Conservation (phyloP, 1,140 invertebrate species). For the Cotesia chilonis region DNA sequence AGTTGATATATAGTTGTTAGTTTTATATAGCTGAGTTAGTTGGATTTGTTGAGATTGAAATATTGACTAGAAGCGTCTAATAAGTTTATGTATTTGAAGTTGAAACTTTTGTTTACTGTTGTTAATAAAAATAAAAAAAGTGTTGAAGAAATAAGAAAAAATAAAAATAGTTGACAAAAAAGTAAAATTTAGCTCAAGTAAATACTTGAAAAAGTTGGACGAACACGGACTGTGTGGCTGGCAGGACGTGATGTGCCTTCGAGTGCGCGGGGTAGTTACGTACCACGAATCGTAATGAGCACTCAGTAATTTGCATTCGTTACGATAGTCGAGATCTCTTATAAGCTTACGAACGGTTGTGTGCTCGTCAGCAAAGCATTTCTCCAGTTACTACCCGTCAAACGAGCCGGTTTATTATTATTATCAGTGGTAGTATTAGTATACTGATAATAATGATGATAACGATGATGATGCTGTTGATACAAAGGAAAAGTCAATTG, state of each 20-base stretch:
- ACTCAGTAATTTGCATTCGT: slow-evolving; percentile 39
- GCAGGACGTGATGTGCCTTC: slow-evolving; percentile 23
- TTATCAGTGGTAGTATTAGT: neutral
- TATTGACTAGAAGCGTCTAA: too few species aligned
- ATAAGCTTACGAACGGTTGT: slow-evolving; percentile 11
- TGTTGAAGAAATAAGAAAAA: neutral
- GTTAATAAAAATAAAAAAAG: too few species aligned
- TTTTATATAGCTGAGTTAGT: too few species aligned
- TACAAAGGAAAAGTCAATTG: slow-evolving; percentile 1
- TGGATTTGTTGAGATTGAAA: too few species aligned
- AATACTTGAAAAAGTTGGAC: slow-evolving; percentile 7
- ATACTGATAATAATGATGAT: too few species aligned
- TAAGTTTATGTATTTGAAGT: too few species aligned
- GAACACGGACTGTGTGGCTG: slow-evolving; percentile 32
- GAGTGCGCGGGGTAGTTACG: slow-evolving; percentile 25
- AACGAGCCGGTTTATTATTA: slow-evolving; percentile 9
- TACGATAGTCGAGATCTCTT: slow-evolving; percentile 27
- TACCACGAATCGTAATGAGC: slow-evolving; percentile 37
- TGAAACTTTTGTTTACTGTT: too few species aligned
- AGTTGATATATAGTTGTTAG: too few species aligned
- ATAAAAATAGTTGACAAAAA: neutral
- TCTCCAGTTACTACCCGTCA: neutral
- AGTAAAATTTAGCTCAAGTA: slow-evolving; percentile 1
- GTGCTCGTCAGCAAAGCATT: slow-evolving; percentile 24
- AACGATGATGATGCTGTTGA: too few species aligned